phyloP scores from a whole-genome alignment of 2,888 invertebrate genomes.

The Leptinotarsa tumamoca region DNA sequence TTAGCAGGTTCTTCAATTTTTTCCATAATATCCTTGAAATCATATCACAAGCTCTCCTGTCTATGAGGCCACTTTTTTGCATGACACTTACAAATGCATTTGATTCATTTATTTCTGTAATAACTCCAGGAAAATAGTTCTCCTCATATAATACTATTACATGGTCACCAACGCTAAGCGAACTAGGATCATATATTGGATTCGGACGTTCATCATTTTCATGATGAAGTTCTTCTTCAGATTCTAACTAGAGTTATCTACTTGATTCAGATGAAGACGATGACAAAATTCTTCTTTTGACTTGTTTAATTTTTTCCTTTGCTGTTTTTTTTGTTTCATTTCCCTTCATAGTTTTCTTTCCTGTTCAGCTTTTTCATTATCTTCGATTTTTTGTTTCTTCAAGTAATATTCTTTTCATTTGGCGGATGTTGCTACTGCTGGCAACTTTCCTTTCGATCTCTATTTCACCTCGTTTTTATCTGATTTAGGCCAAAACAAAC shows the following conservation, averaged over 20 bases:
- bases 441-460: slow-evolving; percentile 24
- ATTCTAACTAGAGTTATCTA: slow-evolving; percentile 26
- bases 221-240: slow-evolving; percentile 28
- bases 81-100: no score
- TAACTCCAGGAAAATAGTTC: slow-evolving; percentile 28
- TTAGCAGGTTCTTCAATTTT: neutral
- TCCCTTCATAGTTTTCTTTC: slow-evolving; percentile 23
- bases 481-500: slow-evolving; percentile 19
- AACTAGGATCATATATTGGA: slow-evolving; percentile 14
- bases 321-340: slow-evolving; percentile 16
- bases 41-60: no score
- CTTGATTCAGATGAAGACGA: slow-evolving; percentile 28
- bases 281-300: slow-evolving; percentile 23
- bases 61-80: no score
- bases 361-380: slow-evolving; percentile 21
- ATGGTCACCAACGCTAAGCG: slow-evolving; percentile 16
- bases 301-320: slow-evolving; percentile 20
- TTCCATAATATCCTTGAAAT: no score
- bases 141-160: slow-evolving; percentile 19
- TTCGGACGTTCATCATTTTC: slow-evolving; percentile 21
- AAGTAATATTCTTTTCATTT: slow-evolving; percentile 14
- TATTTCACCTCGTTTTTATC: slow-evolving; percentile 5
- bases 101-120: slow-evolving; percentile 10
- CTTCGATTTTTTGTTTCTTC: slow-evolving; percentile 25
- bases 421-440: slow-evolving; percentile 15